A percentile compares a stretch with the other conserved stretches of the same genome.
phyloP scores from a whole-genome alignment of 92 coral and sea anemone species.

The Epizoanthus ramosus region DNA sequence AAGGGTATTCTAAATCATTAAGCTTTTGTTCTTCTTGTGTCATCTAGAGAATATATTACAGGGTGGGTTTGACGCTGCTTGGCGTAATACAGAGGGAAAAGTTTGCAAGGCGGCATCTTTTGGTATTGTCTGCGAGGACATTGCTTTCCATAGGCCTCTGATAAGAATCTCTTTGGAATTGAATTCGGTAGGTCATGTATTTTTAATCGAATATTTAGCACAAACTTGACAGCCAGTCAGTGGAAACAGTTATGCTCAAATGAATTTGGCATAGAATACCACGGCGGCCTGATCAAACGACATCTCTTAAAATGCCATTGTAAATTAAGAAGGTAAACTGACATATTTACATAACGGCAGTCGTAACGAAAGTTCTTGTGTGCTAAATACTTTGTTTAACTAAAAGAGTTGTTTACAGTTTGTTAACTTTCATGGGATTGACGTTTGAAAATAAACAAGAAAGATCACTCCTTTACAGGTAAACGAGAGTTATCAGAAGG shows the following conservation, averaged over 20 bases:
- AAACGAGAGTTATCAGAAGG: not conserved
- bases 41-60: not conserved
- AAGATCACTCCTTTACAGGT: not conserved
- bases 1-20: not conserved
- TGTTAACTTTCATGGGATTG: not conserved
- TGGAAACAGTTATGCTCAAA: constrained; percentile 15
- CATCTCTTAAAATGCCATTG: constrained; percentile 36
- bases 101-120: constrained; percentile 32
- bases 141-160: constrained; percentile 38
- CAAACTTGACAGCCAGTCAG: constrained; percentile 25
- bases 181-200: constrained; percentile 56
- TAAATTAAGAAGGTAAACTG: constrained; percentile 67
- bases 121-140: constrained; percentile 38
- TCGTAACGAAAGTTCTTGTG: constrained; percentile 10
- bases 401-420: constrained; percentile 2
- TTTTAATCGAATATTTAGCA: constrained; percentile 39
- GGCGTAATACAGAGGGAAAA: not conserved
- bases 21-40: constrained; percentile 2
- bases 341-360: constrained; percentile 75
- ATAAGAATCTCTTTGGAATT: constrained; percentile 68
- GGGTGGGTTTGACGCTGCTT: not conserved
- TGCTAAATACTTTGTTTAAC: constrained; percentile 26
- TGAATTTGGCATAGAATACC: constrained; percentile 13
- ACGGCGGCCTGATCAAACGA: constrained; percentile 30
- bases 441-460: not conserved